Evolutionary conservation across 2,888 invertebrate genomes (phyloP).

Genomic region (Oscheius onirici): DNA sequence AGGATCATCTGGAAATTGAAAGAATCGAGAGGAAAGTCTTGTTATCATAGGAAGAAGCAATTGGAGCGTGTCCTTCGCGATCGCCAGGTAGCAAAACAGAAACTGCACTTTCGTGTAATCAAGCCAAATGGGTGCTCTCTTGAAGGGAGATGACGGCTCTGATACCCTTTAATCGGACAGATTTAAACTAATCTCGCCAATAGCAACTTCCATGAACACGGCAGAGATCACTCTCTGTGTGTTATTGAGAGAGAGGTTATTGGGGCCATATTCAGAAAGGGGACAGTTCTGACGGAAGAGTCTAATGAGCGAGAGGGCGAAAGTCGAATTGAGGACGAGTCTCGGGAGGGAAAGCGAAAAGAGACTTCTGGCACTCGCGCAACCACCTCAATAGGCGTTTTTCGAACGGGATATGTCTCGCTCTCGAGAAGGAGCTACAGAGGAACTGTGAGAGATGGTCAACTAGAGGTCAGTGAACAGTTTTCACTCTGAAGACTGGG

Average conservation of each 20-base stretch:
- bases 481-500: not conserved
- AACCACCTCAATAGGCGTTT: not conserved
- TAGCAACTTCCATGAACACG: not conserved
- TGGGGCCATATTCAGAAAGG: not conserved
- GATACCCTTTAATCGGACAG: too few species aligned
- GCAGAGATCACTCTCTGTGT: not conserved
- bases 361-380: not conserved
- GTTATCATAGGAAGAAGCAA: not conserved
- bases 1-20: slow-evolving; percentile 10
- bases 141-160: not conserved
- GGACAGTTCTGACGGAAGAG: too few species aligned
- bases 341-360: slow-evolving; percentile 29
- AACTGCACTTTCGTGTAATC: not conserved
- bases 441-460: not conserved
- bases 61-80: slow-evolving; percentile 8
- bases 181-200: too few species aligned
- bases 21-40: not conserved
- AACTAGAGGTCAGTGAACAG: not conserved
- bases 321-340: slow-evolving; percentile 31
- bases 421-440: slow-evolving; percentile 1
- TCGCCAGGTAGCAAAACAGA: not conserved
- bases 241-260: not conserved
- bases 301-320: slow-evolving; percentile 24
- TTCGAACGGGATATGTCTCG: not conserved
- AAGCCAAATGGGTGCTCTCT: not conserved